phyloP scores from a whole-genome alignment of 2,797 vertebrate genomes.

The Coreius guichenoti region DNA sequence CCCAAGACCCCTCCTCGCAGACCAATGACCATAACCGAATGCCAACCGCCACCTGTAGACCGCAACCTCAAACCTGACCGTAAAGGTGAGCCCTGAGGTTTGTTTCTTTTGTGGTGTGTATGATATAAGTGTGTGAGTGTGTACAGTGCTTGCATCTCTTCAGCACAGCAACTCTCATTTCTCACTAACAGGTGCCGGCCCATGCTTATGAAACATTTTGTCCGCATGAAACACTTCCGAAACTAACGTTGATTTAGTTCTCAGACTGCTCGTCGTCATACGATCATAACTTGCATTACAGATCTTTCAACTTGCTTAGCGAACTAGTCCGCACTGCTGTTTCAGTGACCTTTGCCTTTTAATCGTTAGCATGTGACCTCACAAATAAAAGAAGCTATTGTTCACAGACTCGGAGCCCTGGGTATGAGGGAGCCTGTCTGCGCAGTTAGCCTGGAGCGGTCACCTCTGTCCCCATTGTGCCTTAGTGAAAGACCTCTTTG shows the following conservation, averaged over 20 bases:
- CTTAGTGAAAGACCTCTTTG: conserved; percentile 79
- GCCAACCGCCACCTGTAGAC: conserved; percentile 95
- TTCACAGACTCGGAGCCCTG: conserved; percentile 63
- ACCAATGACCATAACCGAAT: conserved; percentile 86
- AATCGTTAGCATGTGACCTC: conserved; percentile 57
- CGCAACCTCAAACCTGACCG: conserved; percentile 98
- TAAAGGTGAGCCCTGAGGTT: conserved; percentile 87
- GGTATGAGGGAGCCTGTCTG: conserved; percentile 69
- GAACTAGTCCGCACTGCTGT: conserved; percentile 38
- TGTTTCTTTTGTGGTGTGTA: conserved; percentile 5
- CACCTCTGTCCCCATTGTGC: conserved; percentile 81
- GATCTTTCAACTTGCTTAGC: conserved; percentile 49
- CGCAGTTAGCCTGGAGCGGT: conserved; percentile 70
- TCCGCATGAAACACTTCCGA: background rate
- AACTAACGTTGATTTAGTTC: background rate
- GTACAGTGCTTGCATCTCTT: conserved; percentile 20
- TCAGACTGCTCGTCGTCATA: background rate
- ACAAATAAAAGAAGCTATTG: conserved; percentile 75
- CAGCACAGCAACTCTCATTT: conserved; percentile 48
- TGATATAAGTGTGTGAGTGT: conserved; percentile 12
- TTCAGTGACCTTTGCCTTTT: conserved; percentile 60
- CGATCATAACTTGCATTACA: conserved; percentile 26
- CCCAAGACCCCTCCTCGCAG: conserved; percentile 95
- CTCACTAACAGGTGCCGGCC: conserved; percentile 65
- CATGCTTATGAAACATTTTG: conserved; percentile 64